These are phyloP conservation scores for Mormyrus hasselquistii DNA, from an alignment of 2,797 vertebrate genomes.

Conservation along the genomic window DNA sequence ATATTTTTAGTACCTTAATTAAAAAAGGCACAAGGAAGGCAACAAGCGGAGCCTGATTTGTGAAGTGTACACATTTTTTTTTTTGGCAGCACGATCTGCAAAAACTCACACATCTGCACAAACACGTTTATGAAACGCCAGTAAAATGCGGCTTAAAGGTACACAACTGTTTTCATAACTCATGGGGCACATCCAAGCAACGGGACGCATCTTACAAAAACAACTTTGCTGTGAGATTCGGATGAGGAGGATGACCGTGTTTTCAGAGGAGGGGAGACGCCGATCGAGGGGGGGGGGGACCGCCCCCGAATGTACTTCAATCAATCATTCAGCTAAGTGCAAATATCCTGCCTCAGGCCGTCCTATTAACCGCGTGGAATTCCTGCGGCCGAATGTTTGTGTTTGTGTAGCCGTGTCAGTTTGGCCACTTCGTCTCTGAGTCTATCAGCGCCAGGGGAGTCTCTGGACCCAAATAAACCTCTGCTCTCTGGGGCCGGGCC, in stretches of 20 bases:
- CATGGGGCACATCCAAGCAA: background rate
- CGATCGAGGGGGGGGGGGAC: background rate
- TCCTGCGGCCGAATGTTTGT: constrained; percentile 24
- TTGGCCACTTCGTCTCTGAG: background rate
- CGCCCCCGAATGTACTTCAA: constrained; percentile 17
- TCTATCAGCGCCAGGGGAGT: background rate
- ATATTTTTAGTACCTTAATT: background rate
- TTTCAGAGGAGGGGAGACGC: background rate
- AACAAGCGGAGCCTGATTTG: background rate
- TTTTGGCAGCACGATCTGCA: background rate
- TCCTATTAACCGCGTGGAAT: constrained; percentile 19
- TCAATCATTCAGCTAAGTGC: constrained; percentile 28
- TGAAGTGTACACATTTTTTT: background rate
- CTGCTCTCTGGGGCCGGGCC: background rate
- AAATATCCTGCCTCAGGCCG: constrained; percentile 22
- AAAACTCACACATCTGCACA: background rate
- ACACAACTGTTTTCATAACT: background rate
- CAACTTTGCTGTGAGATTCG: background rate
- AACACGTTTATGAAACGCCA: background rate
- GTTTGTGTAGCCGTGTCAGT: constrained; percentile 21
- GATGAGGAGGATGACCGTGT: background rate
- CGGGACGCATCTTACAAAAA: background rate
- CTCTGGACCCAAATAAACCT: background rate
- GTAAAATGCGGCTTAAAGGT: background rate
- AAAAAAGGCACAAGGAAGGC: background rate